Conservation (phyloP, 2,888 invertebrate species). For the Nephrotoma flavescens region DNA sequence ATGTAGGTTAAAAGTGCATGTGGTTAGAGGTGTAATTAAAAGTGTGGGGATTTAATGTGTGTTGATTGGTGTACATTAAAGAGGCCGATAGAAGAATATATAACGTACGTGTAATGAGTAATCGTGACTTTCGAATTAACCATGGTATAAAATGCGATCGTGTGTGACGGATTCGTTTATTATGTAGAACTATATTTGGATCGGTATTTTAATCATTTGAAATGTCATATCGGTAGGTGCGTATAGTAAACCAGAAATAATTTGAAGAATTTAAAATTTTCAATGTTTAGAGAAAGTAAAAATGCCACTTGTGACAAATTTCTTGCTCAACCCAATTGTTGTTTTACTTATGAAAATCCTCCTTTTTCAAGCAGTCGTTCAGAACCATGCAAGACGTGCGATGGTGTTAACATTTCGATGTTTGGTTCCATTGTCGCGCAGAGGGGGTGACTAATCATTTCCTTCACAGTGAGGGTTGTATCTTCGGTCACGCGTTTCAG, state of each 20-base stretch:
- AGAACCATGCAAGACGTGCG: too few species aligned
- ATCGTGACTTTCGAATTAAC: not conserved
- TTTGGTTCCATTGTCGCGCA: too few species aligned
- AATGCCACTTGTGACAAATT: too few species aligned
- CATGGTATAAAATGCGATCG: not conserved
- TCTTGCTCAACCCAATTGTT: too few species aligned
- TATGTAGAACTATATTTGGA: not conserved
- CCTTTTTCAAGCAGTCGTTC: too few species aligned
- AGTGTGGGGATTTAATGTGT: not conserved
- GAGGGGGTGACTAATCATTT: too few species aligned
- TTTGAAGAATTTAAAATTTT: not conserved
- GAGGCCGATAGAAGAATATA: not conserved
- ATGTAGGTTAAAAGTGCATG: not conserved
- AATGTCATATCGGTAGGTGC: not conserved
- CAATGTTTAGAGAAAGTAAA: too few species aligned
- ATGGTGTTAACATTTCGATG: too few species aligned
- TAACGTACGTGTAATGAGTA: not conserved
- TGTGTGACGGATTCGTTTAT: not conserved
- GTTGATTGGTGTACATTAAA: not conserved
- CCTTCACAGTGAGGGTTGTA: too few species aligned
- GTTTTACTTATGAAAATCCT: too few species aligned
- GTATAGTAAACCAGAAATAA: not conserved
- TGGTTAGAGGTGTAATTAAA: not conserved
- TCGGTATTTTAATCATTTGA: not conserved
- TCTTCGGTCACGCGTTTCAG: too few species aligned